Conservation (phyloP, 1,140 invertebrate species). For the Magallana gigas region DNA sequence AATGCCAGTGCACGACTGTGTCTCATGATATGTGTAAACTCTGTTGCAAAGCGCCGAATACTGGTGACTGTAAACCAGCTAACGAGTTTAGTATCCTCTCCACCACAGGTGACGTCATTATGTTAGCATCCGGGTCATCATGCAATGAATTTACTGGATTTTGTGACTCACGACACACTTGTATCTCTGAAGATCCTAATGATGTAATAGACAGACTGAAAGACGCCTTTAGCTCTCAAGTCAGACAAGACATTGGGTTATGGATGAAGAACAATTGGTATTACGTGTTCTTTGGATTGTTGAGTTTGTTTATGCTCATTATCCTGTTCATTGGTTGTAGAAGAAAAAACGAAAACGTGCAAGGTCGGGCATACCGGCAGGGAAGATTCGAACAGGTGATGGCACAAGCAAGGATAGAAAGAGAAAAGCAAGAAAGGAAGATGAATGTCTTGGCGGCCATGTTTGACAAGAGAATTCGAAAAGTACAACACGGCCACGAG, state of each 20-base stretch:
- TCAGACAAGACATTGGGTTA: constrained; percentile 43
- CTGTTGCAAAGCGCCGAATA: constrained; percentile 46
- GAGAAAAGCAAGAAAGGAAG: constrained; percentile 24
- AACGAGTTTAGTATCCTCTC: constrained; percentile 27
- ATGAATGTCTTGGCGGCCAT: constrained; percentile 20
- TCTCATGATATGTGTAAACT: constrained; percentile 52
- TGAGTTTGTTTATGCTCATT: background rate
- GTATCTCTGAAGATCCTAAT: constrained; percentile 45
- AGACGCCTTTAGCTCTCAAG: constrained; percentile 54
- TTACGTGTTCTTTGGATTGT: constrained; percentile 59
- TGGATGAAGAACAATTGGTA: constrained; percentile 68
- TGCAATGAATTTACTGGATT: constrained; percentile 63
- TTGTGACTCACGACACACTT: constrained; percentile 59
- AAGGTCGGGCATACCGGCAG: constrained; percentile 46
- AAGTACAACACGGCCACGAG: background rate
- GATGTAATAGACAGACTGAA: constrained; percentile 51
- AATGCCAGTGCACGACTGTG: constrained; percentile 60
- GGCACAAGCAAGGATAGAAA: constrained; percentile 44
- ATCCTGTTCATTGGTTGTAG: constrained; percentile 43
- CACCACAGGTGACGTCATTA: constrained; percentile 1
- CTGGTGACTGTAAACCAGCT: constrained; percentile 48
- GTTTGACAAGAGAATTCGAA: constrained; percentile 36
- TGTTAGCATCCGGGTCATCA: constrained; percentile 42
- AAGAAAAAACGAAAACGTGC: constrained; percentile 47
- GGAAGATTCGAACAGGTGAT: constrained; percentile 46